Conservation (phyloP, 2,797 vertebrate genomes). For the Jordanella pulchra region DNA sequence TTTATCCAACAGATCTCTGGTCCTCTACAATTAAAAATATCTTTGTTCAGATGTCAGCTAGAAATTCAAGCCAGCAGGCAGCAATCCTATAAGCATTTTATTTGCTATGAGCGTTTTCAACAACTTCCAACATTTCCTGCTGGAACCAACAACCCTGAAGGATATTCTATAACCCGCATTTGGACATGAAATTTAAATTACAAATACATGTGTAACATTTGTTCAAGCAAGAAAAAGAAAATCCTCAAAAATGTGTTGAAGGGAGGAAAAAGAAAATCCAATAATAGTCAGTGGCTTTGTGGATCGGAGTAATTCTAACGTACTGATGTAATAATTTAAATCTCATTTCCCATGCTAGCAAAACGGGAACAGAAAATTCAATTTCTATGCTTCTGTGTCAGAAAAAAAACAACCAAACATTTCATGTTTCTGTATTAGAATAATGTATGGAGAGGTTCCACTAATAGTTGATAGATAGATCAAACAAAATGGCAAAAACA, state of each 20-base stretch:
- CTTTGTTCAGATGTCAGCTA: not conserved
- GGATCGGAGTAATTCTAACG: slow-evolving; percentile 19
- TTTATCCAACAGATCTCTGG: not conserved
- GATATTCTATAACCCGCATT: not conserved
- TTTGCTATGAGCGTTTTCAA: not conserved
- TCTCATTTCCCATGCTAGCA: slow-evolving; percentile 25
- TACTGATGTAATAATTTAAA: slow-evolving; percentile 50
- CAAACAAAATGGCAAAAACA: not conserved
- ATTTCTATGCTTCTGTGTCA: slow-evolving; percentile 12
- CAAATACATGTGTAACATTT: not conserved
- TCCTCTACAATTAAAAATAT: not conserved
- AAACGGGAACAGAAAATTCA: slow-evolving; percentile 9
- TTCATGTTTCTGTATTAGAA: not conserved
- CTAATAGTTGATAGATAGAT: too few relatives aligned
- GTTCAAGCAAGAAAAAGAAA: not conserved
- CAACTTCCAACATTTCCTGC: not conserved
- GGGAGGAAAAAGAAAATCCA: not conserved
- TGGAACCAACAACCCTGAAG: not conserved
- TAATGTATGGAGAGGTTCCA: not conserved
- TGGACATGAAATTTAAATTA: not conserved
- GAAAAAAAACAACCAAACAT: not conserved
- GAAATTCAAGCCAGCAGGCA: not conserved
- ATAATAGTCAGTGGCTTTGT: slow-evolving; percentile 27
- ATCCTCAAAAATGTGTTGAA: too few relatives aligned
- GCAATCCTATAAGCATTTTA: not conserved